Evolutionary conservation across 2,113 vertebrate genomes (phyloP).

Genomic region (Gyps fulvus): DNA sequence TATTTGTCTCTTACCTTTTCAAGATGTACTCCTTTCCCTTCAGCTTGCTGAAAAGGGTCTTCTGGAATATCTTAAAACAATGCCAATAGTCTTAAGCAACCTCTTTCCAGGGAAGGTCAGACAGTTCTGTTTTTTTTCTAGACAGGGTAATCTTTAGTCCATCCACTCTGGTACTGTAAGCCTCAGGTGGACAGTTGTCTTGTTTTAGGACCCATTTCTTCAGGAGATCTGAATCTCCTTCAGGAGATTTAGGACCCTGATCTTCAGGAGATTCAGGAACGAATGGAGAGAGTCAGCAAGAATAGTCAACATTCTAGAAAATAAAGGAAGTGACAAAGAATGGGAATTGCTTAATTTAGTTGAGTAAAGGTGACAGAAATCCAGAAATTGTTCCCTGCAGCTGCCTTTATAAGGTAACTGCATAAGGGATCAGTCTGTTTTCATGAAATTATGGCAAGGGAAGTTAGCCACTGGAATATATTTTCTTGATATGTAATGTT

Average conservation of each 20-base stretch:
- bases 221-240: background rate
- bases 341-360: background rate
- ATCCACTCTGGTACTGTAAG: background rate
- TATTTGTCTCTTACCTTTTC: background rate
- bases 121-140: background rate
- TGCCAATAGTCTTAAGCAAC: background rate
- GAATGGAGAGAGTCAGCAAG: background rate
- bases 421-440: background rate
- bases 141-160: background rate
- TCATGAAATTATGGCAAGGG: background rate
- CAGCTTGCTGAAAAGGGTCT: background rate
- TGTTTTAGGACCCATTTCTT: background rate
- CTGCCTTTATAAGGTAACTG: background rate
- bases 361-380: background rate
- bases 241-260: no score
- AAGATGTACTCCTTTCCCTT: background rate
- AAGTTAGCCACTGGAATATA: background rate
- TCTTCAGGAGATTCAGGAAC: background rate
- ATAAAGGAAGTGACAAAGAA: background rate
- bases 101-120: background rate
- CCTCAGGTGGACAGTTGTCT: background rate
- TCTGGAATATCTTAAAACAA: background rate
- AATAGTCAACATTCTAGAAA: background rate
- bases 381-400: background rate
- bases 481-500: background rate